These are phyloP conservation scores for Porites lutea DNA, from an alignment of 64 coral and sea anemone genomes.

Conservation along the genomic window DNA sequence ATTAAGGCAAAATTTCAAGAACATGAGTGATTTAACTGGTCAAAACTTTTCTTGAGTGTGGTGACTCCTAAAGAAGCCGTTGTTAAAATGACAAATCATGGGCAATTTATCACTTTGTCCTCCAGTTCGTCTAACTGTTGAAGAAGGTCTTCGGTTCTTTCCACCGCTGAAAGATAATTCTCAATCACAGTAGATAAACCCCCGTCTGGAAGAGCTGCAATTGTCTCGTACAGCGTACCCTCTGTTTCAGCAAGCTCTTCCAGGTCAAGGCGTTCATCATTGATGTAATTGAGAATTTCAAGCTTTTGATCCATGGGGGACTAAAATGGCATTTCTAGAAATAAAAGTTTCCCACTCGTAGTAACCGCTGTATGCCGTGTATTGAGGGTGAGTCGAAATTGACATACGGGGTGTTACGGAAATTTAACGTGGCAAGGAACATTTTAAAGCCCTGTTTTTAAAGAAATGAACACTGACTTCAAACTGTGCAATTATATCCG, in stretches of 20 bases:
- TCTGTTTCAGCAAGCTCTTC: not conserved
- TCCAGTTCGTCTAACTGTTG: slow-evolving; percentile 6
- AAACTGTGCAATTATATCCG: not conserved
- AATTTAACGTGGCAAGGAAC: not conserved
- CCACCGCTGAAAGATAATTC: slow-evolving; percentile 4
- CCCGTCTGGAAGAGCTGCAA: not conserved
- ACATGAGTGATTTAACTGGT: not conserved
- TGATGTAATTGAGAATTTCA: not conserved
- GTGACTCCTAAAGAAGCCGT: slow-evolving; percentile 12
- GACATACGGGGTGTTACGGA: not conserved
- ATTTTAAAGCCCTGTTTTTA: not conserved
- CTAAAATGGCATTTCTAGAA: not conserved
- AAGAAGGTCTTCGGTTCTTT: not conserved
- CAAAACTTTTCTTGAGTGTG: not conserved
- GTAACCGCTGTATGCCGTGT: not conserved
- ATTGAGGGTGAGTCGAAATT: not conserved
- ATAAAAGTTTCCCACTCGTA: not conserved
- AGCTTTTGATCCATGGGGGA: not conserved
- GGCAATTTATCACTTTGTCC: not conserved
- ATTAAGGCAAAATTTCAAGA: not conserved
- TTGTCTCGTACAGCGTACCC: slow-evolving; percentile 1
- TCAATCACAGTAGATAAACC: not conserved
- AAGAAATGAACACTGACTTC: not conserved
- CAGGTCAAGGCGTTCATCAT: not conserved
- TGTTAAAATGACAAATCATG: not conserved